Evolutionary conservation across 2,113 vertebrate species (phyloP).

Genomic region (Chelonoidis abingdonii): DNA sequence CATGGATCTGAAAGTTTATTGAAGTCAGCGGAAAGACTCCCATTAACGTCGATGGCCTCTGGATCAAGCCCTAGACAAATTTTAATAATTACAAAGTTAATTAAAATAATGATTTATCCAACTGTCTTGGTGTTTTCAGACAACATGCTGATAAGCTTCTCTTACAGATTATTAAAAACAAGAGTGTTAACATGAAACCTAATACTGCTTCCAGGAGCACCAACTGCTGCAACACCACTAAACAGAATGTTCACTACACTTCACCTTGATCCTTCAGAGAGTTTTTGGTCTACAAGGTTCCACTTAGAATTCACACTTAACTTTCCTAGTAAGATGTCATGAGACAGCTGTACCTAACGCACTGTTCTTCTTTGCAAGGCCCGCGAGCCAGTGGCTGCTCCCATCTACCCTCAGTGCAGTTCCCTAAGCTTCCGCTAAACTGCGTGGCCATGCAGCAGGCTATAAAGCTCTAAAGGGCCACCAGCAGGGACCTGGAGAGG

Average conservation of each 20-base stretch:
- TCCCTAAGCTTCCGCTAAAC: too few species aligned
- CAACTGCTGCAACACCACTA: neutral
- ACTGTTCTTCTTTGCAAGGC: too few species aligned
- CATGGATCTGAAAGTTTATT: neutral
- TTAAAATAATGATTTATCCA: neutral
- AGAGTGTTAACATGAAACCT: neutral
- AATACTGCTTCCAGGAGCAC: neutral
- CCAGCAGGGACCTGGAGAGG: too few species aligned
- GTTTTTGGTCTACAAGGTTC: fast-evolving
- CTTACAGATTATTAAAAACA: fast-evolving
- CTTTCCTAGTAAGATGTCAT: neutral
- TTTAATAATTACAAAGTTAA: neutral
- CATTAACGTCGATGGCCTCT: neutral
- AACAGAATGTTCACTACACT: fast-evolving
- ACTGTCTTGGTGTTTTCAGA: fast-evolving
- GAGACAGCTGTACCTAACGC: fast-evolving
- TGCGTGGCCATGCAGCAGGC: too few species aligned
- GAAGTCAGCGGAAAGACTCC: neutral
- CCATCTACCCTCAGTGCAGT: too few species aligned
- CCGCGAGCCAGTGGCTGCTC: too few species aligned
- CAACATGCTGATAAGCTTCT: neutral
- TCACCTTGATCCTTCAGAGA: fast-evolving
- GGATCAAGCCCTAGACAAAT: neutral
- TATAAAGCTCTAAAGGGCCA: too few species aligned
- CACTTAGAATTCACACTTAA: fast-evolving